Base-by-base conservation (phyloP, 2,888 invertebrate species). In the Rotaria macrura region DNA sequence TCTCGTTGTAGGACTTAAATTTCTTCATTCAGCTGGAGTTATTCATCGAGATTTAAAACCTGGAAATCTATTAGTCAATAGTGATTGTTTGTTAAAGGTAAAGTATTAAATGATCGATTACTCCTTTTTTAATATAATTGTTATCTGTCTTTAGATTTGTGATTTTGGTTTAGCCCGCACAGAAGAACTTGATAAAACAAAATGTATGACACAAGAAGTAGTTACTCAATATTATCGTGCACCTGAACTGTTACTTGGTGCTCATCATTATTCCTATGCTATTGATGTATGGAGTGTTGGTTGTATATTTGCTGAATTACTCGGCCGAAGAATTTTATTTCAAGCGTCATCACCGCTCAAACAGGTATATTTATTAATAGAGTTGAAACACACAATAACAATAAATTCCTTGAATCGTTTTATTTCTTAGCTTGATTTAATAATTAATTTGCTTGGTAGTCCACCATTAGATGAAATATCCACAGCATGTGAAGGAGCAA, bases 221-320 rank as follows among this genome's bases (percentile, higher is more conserved):
- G 99, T 99, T 87, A 99, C 99, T 88, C 99, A 99, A 92, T 99
- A 99, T 92, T 99, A 99, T 92, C 94, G 99, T 88, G 97, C 98
- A 40, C 99, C 99, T 0, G 99, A 99, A 92, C 96, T 99, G 89
- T 93, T 99, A 87, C 98, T 99, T 97, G 99, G 99, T 52, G 96
- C 98, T 52, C 94, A 95, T 89, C 96, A 97, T 91, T 99, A 99
- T 92, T 94, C 95, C 14, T 95, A 95, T 20, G 96, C 97, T 9
- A 96, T 99, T 83, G 99, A 99, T 91, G 96, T 99, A 85, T 99
- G 99, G 99, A 96, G 96, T 79, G 97, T 99, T 83, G 99, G 99
- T 84, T 99, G 99, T 92, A 99, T 99, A 91, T 98, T 99, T 91
- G 98, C 97, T 65, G 99, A 99, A 91, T 93, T 99, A 87, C 93